Evolutionary conservation across 2,888 invertebrate species (phyloP).

Genomic region (Urechis unicinctus): DNA sequence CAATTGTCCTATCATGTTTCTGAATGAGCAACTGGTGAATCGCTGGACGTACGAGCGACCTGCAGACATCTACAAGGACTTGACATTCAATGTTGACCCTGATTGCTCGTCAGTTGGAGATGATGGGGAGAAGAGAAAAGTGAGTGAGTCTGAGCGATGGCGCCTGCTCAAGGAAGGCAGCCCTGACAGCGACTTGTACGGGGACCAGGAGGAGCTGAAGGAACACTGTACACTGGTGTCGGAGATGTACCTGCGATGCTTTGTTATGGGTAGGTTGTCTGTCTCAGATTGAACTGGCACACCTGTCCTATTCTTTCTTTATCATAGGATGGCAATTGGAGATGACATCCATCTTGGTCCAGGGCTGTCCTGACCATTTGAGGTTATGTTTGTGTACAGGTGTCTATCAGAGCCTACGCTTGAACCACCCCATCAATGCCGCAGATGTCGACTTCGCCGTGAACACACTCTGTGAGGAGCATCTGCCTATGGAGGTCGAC

Average conservation of each 20-base stretch:
- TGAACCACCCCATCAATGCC: constrained; percentile 57
- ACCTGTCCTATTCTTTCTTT: too few species aligned
- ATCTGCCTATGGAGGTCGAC: constrained; percentile 60
- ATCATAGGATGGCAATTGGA: too few species aligned
- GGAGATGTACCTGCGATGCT: constrained; percentile 60
- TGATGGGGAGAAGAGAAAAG: background rate
- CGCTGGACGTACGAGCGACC: constrained; percentile 28
- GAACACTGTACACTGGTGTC: constrained; percentile 58
- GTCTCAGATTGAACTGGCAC: too few species aligned
- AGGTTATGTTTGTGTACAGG: constrained; percentile 24
- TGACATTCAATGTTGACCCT: constrained; percentile 27
- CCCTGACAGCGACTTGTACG: constrained; percentile 15
- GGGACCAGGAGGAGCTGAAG: constrained; percentile 47
- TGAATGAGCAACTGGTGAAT: constrained; percentile 52
- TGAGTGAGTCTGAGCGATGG: constrained; percentile 8
- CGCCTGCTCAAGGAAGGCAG: background rate
- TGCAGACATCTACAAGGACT: constrained; percentile 40
- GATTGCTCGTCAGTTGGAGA: background rate
- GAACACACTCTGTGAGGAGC: constrained; percentile 64
- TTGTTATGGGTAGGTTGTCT: constrained; percentile 54
- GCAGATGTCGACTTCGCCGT: constrained; percentile 65
- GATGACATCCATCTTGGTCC: too few species aligned
- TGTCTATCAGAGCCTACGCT: constrained; percentile 57
- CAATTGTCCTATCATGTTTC: constrained; percentile 59
- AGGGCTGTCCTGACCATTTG: too few species aligned